Percentiles rank a stretch among this genome's conserved stretches.
These are phyloP conservation scores for Trachemys scripta DNA, from an alignment of 2,113 vertebrate genomes.

Conservation along the genomic window DNA sequence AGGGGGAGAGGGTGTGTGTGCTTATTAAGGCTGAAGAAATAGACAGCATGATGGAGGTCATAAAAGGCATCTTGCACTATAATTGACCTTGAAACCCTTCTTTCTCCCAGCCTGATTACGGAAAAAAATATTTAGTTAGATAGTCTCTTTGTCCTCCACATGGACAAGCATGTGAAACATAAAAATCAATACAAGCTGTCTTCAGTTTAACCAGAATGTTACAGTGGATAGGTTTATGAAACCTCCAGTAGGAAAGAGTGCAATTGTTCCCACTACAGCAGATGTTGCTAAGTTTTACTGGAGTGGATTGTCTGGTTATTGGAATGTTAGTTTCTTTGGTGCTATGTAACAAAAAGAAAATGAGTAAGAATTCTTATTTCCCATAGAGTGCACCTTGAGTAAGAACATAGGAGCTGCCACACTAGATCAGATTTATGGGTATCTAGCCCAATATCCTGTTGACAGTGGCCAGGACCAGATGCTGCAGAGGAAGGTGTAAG, in stretches of 20 bases:
- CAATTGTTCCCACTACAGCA: slow-evolving; percentile 64
- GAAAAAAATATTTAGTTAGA: slow-evolving; percentile 68
- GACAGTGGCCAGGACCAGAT: neutral
- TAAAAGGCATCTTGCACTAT: slow-evolving; percentile 59
- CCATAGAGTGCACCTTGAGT: slow-evolving; percentile 15
- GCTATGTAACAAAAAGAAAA: slow-evolving; percentile 53
- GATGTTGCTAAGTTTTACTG: slow-evolving; percentile 66
- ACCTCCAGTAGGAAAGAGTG: slow-evolving; percentile 48
- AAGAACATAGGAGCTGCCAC: slow-evolving; percentile 39
- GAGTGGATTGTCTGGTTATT: neutral
- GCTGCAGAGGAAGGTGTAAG: neutral
- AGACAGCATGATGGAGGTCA: slow-evolving; percentile 67
- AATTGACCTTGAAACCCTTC: slow-evolving; percentile 66
- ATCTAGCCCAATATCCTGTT: neutral
- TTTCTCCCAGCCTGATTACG: slow-evolving; percentile 67
- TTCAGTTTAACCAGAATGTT: slow-evolving; percentile 72
- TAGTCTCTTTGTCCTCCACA: slow-evolving; percentile 62
- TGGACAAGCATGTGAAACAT: slow-evolving; percentile 51
- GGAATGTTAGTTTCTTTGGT: slow-evolving; percentile 35
- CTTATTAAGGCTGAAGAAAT: slow-evolving; percentile 62
- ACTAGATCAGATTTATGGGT: slow-evolving; percentile 44
- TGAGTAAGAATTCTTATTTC: slow-evolving; percentile 7
- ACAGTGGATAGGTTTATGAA: slow-evolving; percentile 70
- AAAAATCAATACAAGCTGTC: slow-evolving; percentile 72
- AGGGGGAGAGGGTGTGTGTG: neutral